Conservation (phyloP, 92 coral and sea anemone species). For the Hydrozoanthus gracilis region DNA sequence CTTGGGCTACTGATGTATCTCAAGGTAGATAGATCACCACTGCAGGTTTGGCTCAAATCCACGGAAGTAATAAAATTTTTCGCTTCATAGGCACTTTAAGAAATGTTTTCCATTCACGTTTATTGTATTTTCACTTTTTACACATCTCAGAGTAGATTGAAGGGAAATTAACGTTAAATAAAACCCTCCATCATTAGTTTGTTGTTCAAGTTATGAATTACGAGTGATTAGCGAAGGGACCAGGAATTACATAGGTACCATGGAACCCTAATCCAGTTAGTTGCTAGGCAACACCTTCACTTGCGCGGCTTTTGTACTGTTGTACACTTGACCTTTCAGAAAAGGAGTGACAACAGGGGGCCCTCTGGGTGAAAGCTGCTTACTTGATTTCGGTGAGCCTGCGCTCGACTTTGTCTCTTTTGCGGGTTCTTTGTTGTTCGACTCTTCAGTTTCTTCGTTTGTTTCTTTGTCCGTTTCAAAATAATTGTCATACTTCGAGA, state of each 20-base stretch:
- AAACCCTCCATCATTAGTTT: background rate
- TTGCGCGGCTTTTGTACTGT: constrained; percentile 73
- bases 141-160: no score
- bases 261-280: constrained; percentile 5
- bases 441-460: background rate
- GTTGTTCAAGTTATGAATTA: background rate
- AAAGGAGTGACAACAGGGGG: constrained; percentile 76
- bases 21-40: no score
- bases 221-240: background rate
- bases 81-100: no score
- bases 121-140: no score
- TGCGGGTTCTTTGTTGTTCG: constrained; percentile 29
- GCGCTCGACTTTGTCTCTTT: constrained; percentile 7
- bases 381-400: background rate
- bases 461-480: constrained; percentile 34
- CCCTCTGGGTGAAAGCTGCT: background rate
- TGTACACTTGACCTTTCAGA: constrained; percentile 84
- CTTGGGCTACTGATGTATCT: no score
- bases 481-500: constrained; percentile 72
- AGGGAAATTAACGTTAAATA: no score
- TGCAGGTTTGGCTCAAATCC: no score
- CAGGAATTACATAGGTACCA: background rate
- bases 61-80: no score
- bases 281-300: constrained; percentile 91
- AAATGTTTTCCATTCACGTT: no score